Evolutionary conservation across 2,888 invertebrate species (phyloP).

Genomic region (Galerucella calmariensis): DNA sequence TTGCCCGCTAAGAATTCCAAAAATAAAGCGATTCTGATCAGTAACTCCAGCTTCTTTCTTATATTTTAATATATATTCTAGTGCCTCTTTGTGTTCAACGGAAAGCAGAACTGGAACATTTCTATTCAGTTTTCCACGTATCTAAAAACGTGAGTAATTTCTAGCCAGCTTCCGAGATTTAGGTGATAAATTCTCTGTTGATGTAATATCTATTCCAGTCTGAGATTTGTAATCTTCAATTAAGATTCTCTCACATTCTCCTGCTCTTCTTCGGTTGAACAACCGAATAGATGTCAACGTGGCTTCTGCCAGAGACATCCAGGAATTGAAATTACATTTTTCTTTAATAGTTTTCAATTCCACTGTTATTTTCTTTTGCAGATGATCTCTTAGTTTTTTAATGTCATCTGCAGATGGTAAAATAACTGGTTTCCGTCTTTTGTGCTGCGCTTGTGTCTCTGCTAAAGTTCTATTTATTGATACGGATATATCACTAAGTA

Average conservation of each 20-base stretch:
- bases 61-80: constrained; percentile 24
- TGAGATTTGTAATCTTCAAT: constrained; percentile 36
- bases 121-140: constrained; percentile 32
- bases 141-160: constrained; percentile 29
- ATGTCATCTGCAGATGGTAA: constrained; percentile 27
- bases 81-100: constrained; percentile 7
- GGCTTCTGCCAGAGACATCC: background rate
- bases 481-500: too few species aligned
- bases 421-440: constrained; percentile 18
- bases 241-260: constrained; percentile 31
- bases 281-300: constrained; percentile 32
- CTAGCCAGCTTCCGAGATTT: constrained; percentile 6
- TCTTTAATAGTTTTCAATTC: constrained; percentile 8
- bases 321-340: too few species aligned
- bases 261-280: constrained; percentile 36
- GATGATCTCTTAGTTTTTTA: constrained; percentile 21
- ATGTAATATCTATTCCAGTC: constrained; percentile 11
- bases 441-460: constrained; percentile 17
- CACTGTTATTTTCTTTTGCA: constrained; percentile 7
- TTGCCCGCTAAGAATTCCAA: constrained; percentile 21
- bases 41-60: constrained; percentile 33
- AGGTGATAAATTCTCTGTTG: constrained; percentile 7
- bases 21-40: constrained; percentile 24
- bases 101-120: constrained; percentile 34
- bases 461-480: background rate